These are phyloP conservation scores for Gymnothorax javanicus DNA, from an alignment of 2,797 vertebrate species.

Conservation along the genomic window DNA sequence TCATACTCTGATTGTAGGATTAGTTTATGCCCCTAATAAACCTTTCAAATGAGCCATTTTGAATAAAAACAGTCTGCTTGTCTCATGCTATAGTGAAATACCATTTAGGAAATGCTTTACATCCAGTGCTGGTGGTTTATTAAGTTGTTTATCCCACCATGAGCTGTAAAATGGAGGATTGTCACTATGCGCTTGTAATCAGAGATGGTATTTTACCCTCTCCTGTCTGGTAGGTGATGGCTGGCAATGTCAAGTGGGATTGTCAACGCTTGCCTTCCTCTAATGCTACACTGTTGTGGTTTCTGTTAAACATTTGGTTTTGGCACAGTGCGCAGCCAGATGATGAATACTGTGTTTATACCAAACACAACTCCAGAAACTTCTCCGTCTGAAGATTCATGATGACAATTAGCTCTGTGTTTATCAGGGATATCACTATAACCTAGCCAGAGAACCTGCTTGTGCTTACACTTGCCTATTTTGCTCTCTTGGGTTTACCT, in stretches of 20 bases:
- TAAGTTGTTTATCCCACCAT: neutral
- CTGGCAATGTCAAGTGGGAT: slow-evolving; percentile 13
- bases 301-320: slow-evolving; percentile 33
- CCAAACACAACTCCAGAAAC: slow-evolving; percentile 20
- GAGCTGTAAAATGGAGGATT: neutral
- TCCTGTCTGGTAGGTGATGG: neutral
- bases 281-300: slow-evolving; percentile 16
- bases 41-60: slow-evolving; percentile 19
- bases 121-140: neutral
- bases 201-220: neutral
- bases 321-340: slow-evolving; percentile 17
- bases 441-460: slow-evolving; percentile 12
- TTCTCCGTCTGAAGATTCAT: slow-evolving; percentile 26
- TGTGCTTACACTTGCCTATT: neutral
- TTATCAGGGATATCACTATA: slow-evolving; percentile 12
- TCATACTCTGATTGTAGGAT: neutral
- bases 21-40: slow-evolving; percentile 20
- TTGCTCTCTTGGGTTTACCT: neutral
- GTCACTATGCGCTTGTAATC: neutral
- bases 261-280: slow-evolving; percentile 8
- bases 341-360: slow-evolving; percentile 35
- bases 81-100: neutral
- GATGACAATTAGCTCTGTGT: slow-evolving; percentile 26
- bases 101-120: slow-evolving; percentile 1
- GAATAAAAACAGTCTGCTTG: slow-evolving; percentile 18